These are phyloP conservation scores for Ciconia stormi DNA, from an alignment of 2,113 vertebrate species.

Conservation along the genomic window DNA sequence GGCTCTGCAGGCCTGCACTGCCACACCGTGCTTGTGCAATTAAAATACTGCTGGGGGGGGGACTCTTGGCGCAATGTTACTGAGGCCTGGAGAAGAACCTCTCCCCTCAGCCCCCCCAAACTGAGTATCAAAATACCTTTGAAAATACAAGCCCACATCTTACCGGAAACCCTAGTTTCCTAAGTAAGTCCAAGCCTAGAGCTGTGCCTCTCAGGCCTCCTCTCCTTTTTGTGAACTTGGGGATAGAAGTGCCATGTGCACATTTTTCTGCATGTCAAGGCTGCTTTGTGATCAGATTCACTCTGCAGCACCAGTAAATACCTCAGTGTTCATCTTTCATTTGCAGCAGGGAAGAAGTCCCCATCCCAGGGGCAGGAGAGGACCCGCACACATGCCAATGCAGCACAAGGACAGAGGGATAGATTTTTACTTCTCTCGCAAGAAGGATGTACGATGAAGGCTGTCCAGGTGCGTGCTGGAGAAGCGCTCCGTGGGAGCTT, in stretches of 20 bases:
- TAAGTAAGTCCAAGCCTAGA: neutral
- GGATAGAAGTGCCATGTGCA: neutral
- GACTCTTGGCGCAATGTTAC: neutral
- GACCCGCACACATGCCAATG: slow-evolving; percentile 48
- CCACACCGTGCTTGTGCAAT: neutral
- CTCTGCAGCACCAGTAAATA: neutral
- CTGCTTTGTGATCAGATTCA: neutral
- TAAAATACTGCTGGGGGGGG: neutral
- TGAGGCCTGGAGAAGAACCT: neutral
- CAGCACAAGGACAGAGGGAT: slow-evolving; percentile 77
- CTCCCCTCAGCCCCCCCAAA: neutral
- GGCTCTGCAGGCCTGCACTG: neutral
- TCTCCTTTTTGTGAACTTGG: neutral
- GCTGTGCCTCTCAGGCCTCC: neutral
- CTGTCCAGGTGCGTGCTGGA: neutral
- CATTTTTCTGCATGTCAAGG: neutral
- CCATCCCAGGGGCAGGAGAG: slow-evolving; percentile 64
- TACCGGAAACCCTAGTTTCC: neutral
- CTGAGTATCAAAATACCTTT: neutral
- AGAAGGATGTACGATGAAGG: slow-evolving; percentile 62
- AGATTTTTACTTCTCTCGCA: slow-evolving; percentile 83
- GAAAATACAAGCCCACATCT: neutral
- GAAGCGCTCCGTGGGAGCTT: neutral
- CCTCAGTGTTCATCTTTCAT: neutral
- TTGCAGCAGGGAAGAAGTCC: slow-evolving; percentile 55